Percentiles rank a stretch among this genome's conserved stretches.
These are phyloP conservation scores for Oryzias woworae DNA, from an alignment of 2,113 vertebrate genomes.

Conservation along the genomic window DNA sequence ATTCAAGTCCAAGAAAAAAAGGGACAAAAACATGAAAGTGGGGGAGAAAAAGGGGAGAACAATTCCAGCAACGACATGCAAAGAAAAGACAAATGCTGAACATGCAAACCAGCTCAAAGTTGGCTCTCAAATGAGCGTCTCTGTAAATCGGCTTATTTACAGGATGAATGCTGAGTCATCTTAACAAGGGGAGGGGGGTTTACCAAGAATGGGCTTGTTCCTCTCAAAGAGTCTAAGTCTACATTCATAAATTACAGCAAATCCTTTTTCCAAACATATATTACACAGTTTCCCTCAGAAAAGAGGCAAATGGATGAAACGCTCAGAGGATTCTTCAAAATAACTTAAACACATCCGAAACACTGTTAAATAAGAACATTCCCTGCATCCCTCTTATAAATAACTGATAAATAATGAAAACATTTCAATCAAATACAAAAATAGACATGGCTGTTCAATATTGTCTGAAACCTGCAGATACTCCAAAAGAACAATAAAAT, in stretches of 20 bases:
- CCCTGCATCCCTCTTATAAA: constrained; percentile 84
- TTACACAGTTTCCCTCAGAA: constrained; percentile 78
- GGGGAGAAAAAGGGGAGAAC: constrained; percentile 68
- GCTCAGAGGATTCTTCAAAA: constrained; percentile 71
- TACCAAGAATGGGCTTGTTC: constrained; percentile 81
- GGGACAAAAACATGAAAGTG: constrained; percentile 40
- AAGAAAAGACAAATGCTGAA: constrained; percentile 83
- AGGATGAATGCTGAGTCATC: constrained; percentile 76
- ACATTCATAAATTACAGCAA: constrained; percentile 90
- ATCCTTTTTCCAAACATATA: constrained; percentile 78
- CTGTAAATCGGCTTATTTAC: constrained; percentile 85
- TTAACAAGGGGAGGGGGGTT: constrained; percentile 68
- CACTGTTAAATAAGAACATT: constrained; percentile 77
- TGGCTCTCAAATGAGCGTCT: constrained; percentile 76
- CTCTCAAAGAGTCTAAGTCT: constrained; percentile 87
- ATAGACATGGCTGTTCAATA: constrained; percentile 83
- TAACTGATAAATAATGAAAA: constrained; percentile 77
- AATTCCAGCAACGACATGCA: constrained; percentile 80
- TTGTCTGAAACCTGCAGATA: constrained; percentile 83
- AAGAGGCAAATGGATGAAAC: constrained; percentile 50
- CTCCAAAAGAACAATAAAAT: constrained; percentile 52
- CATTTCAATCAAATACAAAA: constrained; percentile 87
- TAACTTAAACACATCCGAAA: constrained; percentile 77
- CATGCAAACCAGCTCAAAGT: constrained; percentile 88
- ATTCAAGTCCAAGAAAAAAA: constrained; percentile 39